Evolutionary conservation across 1,140 invertebrate species (phyloP), one percentile per base, ranked within the genome.

Genomic region (Trichonephila clavata): DNA sequence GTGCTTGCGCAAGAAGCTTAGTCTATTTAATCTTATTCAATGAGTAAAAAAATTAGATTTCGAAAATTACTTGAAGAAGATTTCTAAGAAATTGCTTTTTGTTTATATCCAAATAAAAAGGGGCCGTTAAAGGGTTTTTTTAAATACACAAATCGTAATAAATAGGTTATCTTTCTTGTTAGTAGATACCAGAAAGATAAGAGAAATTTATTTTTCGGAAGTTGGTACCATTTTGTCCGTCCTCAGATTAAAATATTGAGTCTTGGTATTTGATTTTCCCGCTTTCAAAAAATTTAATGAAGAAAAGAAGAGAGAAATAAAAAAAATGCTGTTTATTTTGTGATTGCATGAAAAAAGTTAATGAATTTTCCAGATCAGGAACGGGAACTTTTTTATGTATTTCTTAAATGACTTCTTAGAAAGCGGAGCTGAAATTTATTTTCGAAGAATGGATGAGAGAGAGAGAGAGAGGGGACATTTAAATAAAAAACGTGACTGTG

Each of bases 1-100:
- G 18, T 5, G 14, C 13, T 18, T 32, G 18, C 18, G 24, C 8
- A 2, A 27, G 0, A 24, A 10, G 8, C 13, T 4, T 3, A 24
- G 32, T 39, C 71, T 77, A 77, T 77, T 77, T 77, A 77, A 77
- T 77, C 32, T 77, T 7, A 32, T 77, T 77, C 71, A 77, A 77
- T 77, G 71, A 77, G 14, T 77, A 24, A 32, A 77, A 18, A 7
- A 77, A 24, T 0, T 24, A 10, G n/a, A n/a, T 8, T 50, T 24
- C 71, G 27, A 20, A 77, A 39, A 77, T 77, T 77, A 24, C 71
- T 32, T 20, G 24, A 27, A 39, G 27, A 16, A 13, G 4, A 68
- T 77, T 39, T 77, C 71, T 77, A 39, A 77, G 27, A 77, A 39
- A 77, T 32, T 32, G 27, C 71, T 77, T 39, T 77, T 77, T 63